Conservation (phyloP, 1,140 invertebrate genomes). For the Asobara japonica region DNA sequence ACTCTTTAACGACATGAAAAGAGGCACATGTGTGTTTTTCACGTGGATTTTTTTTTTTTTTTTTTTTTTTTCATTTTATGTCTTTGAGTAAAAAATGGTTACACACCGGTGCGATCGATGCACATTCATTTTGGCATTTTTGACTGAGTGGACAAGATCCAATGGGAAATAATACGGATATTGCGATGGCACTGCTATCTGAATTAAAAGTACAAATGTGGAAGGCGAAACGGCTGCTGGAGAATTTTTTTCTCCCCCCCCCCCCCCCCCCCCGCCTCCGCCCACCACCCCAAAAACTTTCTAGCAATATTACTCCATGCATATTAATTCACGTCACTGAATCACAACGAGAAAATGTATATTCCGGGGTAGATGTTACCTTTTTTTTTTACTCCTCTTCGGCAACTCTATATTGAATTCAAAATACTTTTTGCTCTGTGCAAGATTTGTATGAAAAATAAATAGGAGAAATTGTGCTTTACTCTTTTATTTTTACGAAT, state of each 20-base stretch:
- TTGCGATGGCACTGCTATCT: background rate
- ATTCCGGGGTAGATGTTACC: conserved; percentile 50
- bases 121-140: background rate
- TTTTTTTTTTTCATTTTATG: background rate
- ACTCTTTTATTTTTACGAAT: background rate
- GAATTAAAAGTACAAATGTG: conserved; percentile 19
- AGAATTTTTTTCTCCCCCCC: conserved; percentile 17
- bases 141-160: conserved; percentile 11
- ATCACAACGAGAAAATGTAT: conserved; percentile 50
- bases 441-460: background rate
- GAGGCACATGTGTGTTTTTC: background rate
- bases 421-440: conserved; percentile 9
- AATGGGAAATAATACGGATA: conserved; percentile 17
- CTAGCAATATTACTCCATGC: conserved; percentile 46
- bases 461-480: background rate
- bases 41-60: background rate
- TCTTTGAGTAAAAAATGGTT: no score
- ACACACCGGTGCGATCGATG: no score
- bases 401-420: background rate
- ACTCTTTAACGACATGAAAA: background rate
- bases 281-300: no score
- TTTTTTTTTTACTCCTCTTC: conserved; percentile 34
- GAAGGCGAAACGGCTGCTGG: background rate
- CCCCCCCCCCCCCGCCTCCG: no score
- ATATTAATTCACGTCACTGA: conserved; percentile 52